phyloP scores from a whole-genome alignment of 2,113 vertebrate species.

The Hiodon alosoides region DNA sequence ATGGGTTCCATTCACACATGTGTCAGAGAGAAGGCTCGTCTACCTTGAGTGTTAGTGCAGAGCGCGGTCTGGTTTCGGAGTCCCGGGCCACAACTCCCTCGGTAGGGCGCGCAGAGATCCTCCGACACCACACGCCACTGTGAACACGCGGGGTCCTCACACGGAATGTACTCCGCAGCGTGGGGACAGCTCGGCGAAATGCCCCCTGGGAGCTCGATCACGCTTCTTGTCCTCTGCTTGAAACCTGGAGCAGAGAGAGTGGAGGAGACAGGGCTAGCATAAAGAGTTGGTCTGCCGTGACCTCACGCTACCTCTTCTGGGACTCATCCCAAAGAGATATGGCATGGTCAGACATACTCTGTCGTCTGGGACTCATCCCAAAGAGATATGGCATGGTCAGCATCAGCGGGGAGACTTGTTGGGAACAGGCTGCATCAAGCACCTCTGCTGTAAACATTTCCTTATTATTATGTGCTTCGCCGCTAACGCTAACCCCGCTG shows the following conservation, averaged over 20 bases:
- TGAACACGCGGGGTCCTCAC: conserved; percentile 79
- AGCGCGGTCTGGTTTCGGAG: conserved; percentile 57
- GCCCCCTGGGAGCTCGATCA: conserved; percentile 61
- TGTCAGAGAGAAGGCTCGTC: background rate
- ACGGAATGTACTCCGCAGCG: conserved; percentile 77
- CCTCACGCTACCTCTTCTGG: no score
- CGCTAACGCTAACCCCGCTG: background rate
- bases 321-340: no score
- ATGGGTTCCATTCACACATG: no score
- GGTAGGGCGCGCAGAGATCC: conserved; percentile 62
- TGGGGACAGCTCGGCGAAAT: conserved; percentile 68
- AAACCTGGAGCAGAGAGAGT: conserved; percentile 62
- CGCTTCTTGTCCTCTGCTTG: conserved; percentile 70
- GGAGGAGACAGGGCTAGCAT: background rate
- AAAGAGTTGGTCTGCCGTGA: background rate
- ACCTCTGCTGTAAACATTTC: no score
- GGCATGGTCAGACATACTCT: background rate
- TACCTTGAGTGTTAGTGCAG: conserved; percentile 75
- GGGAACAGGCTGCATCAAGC: background rate
- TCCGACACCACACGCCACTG: conserved; percentile 65
- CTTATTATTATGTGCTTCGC: no score
- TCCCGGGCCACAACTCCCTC: conserved; percentile 75
- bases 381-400: no score
- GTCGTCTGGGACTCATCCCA: background rate
- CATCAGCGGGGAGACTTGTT: background rate